Base-by-base conservation (phyloP, 2,113 vertebrate genomes). In the Lepisosteus oculatus region DNA sequence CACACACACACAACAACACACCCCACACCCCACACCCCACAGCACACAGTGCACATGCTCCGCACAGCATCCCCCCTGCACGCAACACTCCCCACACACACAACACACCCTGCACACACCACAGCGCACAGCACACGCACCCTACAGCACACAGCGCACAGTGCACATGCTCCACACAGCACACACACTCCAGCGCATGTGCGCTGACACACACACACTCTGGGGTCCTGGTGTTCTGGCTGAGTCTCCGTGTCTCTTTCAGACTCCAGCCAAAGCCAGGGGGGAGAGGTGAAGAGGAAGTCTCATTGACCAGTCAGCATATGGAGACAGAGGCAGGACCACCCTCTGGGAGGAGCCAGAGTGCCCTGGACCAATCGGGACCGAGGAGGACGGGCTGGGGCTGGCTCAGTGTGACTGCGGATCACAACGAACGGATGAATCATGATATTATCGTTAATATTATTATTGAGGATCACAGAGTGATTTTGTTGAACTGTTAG, bases 231-330 rank as follows among this genome's bases (percentile, higher is more conserved):
- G 76, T 72, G 68, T 67, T 67, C 42, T 3, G 2, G 29, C 42
- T 65, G 45, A 67, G 3, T 3, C 15, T 43, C 67, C 12, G 3
- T 65, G 78, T 29, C 29, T 29, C 29, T 29, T 29, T 29, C 47
- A 99, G 97, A 99, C 93, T 89, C 91, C 88, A 96, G 95, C 95
- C 96, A 98, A 98, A 97, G 94, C 88, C 96, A 96, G 95, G 93
- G 93, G 78, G 96, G 95, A 89, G 90, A 98, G 83, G 86, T 94
- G 88, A 95, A 96, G 87, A 94, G 95, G 88, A 98, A 98, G 92
- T 85, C 92, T 89, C 95, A 96, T 89, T 99, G 95, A 98, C 90
- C 88, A 86, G 85, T 86, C 83, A 82, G 80, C 3, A 71, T 41
- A 42, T 68, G 61, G 43, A 72, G 67, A 74, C 77, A 73, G 61